Evolutionary conservation across 1,140 invertebrate species (phyloP).

Genomic region (Drosophila pectinifera): DNA sequence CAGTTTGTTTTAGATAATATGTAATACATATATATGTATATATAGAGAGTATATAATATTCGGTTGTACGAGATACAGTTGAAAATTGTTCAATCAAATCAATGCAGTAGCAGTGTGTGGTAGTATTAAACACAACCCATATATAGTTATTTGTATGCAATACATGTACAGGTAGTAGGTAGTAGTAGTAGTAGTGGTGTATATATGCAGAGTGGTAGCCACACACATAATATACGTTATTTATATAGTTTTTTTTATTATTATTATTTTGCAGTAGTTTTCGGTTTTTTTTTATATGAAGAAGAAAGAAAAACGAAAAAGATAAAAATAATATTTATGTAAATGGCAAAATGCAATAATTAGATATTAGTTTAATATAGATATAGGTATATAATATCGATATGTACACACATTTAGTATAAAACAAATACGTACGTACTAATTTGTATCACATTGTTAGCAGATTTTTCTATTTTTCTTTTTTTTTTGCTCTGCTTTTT

Average conservation of each 20-base stretch:
- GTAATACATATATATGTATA: conserved; percentile 76
- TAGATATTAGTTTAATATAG: conserved; percentile 83
- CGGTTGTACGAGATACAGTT: conserved; percentile 81
- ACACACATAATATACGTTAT: conserved; percentile 79
- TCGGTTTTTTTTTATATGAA: conserved; percentile 83
- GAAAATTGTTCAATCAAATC: conserved; percentile 83
- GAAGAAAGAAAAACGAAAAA: conserved; percentile 85
- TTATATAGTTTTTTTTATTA: conserved; percentile 78
- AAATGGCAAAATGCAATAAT: conserved; percentile 85
- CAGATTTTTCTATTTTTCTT: conserved; percentile 50
- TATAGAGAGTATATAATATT: conserved; percentile 75
- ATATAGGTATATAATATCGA: conserved; percentile 83
- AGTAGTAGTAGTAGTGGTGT: conserved; percentile 78
- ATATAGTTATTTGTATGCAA: conserved; percentile 84
- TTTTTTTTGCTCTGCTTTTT: conserved; percentile 44
- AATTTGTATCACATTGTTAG: conserved; percentile 67
- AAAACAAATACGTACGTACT: conserved; percentile 78
- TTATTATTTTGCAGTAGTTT: conserved; percentile 74
- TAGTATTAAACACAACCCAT: conserved; percentile 85
- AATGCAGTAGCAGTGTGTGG: conserved; percentile 83
- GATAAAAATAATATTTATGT: conserved; percentile 84
- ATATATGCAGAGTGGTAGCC: conserved; percentile 82
- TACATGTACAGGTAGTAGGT: conserved; percentile 84
- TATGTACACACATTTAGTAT: conserved; percentile 84
- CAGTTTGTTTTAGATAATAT: conserved; percentile 76